Conservation (phyloP, 2,797 vertebrate species). For the Pachyuromys duprasi region DNA sequence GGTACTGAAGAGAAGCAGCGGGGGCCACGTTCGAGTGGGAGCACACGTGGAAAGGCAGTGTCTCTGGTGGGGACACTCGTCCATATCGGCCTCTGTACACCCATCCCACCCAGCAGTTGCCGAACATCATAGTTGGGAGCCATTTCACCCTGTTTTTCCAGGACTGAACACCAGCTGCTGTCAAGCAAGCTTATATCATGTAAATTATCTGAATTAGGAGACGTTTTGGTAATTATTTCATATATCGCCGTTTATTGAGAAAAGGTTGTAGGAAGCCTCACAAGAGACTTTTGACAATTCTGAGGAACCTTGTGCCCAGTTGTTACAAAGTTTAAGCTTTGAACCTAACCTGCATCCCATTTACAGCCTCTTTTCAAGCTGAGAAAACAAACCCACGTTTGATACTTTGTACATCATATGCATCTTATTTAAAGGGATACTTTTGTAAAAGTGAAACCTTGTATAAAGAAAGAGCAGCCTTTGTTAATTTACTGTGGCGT, state of each 20-base stretch:
- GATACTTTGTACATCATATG: conserved; percentile 93
- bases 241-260: conserved; percentile 89
- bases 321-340: conserved; percentile 87
- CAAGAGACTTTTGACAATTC: conserved; percentile 90
- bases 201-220: conserved; percentile 90
- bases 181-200: conserved; percentile 89
- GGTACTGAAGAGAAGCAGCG: conserved; percentile 91
- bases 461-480: conserved; percentile 92
- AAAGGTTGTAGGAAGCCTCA: conserved; percentile 88
- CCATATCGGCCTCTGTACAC: conserved; percentile 89
- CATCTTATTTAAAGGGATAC: conserved; percentile 93
- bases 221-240: conserved; percentile 91
- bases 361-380: conserved; percentile 92
- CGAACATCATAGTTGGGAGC: conserved; percentile 91
- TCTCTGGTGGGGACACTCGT: conserved; percentile 87
- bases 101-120: conserved; percentile 91
- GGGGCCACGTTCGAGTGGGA: conserved; percentile 87
- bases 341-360: conserved; percentile 90
- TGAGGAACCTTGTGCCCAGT: conserved; percentile 87
- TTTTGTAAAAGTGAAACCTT: conserved; percentile 94
- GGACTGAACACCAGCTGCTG: conserved; percentile 90
- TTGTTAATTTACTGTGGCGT: conserved; percentile 92
- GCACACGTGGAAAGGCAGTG: conserved; percentile 88
- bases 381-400: conserved; percentile 88
- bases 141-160: conserved; percentile 90